phyloP scores from a whole-genome alignment of 2,797 vertebrate species.

The Merluccius polli region DNA sequence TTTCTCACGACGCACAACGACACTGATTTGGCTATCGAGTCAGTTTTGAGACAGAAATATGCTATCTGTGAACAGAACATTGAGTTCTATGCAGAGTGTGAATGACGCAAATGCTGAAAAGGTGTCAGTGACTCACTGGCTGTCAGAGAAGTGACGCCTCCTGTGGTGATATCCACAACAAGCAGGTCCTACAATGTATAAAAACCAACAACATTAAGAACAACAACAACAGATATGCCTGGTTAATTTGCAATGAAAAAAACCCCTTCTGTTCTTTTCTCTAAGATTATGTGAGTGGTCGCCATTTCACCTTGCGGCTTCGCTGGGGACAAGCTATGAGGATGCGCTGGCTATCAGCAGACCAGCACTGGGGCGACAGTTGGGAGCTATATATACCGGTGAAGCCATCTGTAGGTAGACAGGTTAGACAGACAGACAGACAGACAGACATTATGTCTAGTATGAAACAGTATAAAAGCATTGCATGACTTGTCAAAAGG shows the following conservation, averaged over 20 bases:
- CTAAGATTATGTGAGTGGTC: not conserved
- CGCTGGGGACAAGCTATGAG: constrained; percentile 82
- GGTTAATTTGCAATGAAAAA: not conserved
- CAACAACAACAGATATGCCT: not conserved
- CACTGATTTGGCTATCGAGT: not conserved
- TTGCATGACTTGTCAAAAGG: not conserved
- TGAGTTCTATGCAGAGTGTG: not conserved
- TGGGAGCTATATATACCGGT: constrained; percentile 84
- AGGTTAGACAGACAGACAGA: constrained; percentile 4
- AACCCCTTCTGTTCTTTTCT: not conserved
- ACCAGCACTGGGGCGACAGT: constrained; percentile 87
- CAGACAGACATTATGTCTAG: constrained; percentile 1
- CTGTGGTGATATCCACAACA: constrained; percentile 63
- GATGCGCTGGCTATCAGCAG: constrained; percentile 86
- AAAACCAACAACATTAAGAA: not conserved
- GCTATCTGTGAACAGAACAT: not conserved
- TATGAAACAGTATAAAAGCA: not conserved
- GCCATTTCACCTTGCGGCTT: constrained; percentile 81
- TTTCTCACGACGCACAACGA: not conserved
- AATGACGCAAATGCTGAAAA: not conserved
- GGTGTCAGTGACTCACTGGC: constrained; percentile 51
- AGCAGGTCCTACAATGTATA: constrained; percentile 54
- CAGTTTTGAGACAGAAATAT: not conserved
- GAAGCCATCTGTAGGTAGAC: constrained; percentile 77
- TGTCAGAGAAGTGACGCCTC: constrained; percentile 60